Evolutionary conservation across 2,113 vertebrate genomes (phyloP).

Genomic region (Sula dactylatra): DNA sequence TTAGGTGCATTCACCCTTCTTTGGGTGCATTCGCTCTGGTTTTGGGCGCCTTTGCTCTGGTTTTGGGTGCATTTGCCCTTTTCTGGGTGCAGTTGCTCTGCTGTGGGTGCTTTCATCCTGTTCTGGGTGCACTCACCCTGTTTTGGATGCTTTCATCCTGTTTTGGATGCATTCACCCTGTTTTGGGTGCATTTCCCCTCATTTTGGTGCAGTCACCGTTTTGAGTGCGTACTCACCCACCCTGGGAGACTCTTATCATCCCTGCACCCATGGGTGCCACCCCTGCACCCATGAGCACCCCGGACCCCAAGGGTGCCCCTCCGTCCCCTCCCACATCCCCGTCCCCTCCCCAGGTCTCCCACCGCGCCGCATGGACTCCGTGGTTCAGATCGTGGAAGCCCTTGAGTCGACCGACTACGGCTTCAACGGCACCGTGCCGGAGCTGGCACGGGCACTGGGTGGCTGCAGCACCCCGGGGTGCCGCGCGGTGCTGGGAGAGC

Average conservation of each 20-base stretch:
- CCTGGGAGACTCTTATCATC: accelerated
- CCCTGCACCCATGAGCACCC: background rate
- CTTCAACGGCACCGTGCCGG: background rate
- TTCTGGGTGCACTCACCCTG: background rate
- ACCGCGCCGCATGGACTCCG: constrained; percentile 70
- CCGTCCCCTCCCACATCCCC: accelerated
- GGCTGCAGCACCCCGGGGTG: constrained; percentile 29
- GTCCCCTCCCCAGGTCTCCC: constrained; percentile 41
- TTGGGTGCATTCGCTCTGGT: no score
- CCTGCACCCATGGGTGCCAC: no score
- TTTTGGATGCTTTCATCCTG: background rate
- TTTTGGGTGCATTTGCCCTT: background rate
- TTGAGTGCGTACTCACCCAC: background rate
- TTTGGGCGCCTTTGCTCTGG: background rate
- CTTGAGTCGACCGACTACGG: constrained; percentile 49
- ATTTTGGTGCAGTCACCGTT: no score
- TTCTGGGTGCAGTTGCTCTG: accelerated
- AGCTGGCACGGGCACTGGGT: constrained; percentile 24
- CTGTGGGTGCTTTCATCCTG: accelerated
- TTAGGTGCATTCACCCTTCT: accelerated
- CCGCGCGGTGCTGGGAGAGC: constrained; percentile 19
- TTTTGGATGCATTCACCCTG: background rate
- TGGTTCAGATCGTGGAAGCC: constrained; percentile 71
- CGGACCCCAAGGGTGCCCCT: no score
- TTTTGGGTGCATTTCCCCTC: no score